These are phyloP conservation scores for Patella pellucida DNA, from an alignment of 2,888 invertebrate species.

Conservation along the genomic window DNA sequence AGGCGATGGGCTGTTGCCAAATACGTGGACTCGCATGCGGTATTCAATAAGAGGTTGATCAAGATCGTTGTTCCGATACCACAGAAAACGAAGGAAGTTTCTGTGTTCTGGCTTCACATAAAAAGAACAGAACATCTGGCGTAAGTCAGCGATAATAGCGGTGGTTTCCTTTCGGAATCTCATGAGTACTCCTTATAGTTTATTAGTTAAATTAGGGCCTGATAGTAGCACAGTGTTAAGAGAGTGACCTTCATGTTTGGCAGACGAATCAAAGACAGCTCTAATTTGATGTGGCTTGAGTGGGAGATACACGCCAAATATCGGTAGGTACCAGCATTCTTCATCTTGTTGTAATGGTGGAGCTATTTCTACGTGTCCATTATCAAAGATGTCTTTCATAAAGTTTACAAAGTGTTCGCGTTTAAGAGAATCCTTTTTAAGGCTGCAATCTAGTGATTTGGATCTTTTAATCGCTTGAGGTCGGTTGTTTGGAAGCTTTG, in stretches of 20 bases:
- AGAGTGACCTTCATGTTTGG: constrained; percentile 30
- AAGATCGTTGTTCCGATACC: constrained; percentile 22
- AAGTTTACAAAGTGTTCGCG: constrained; percentile 22
- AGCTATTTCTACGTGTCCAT: constrained; percentile 30
- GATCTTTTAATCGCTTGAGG: constrained; percentile 17
- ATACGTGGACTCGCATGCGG: constrained; percentile 38
- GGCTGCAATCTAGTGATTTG: not conserved
- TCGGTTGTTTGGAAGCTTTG: constrained; percentile 13
- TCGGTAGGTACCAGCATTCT: constrained; percentile 41
- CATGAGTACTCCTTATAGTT: constrained; percentile 21
- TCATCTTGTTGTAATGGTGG: constrained; percentile 23
- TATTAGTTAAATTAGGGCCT: constrained; percentile 27
- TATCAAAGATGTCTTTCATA: constrained; percentile 8
- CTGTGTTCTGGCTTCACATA: constrained; percentile 18
- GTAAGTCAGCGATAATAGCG: constrained; percentile 24
- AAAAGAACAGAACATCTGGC: constrained; percentile 27
- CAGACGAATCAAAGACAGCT: constrained; percentile 38
- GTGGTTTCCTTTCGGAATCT: constrained; percentile 21
- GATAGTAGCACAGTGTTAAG: constrained; percentile 28
- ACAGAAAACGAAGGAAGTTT: constrained; percentile 27
- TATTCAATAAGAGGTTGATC: constrained; percentile 22
- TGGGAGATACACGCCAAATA: constrained; percentile 42
- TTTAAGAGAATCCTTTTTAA: constrained; percentile 20
- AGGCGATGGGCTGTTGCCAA: constrained; percentile 37
- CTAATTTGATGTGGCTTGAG: constrained; percentile 36